Evolutionary conservation across 2,888 invertebrate species (phyloP), one percentile per base, ranked within the genome.

Genomic region (Metellina segmentata): DNA sequence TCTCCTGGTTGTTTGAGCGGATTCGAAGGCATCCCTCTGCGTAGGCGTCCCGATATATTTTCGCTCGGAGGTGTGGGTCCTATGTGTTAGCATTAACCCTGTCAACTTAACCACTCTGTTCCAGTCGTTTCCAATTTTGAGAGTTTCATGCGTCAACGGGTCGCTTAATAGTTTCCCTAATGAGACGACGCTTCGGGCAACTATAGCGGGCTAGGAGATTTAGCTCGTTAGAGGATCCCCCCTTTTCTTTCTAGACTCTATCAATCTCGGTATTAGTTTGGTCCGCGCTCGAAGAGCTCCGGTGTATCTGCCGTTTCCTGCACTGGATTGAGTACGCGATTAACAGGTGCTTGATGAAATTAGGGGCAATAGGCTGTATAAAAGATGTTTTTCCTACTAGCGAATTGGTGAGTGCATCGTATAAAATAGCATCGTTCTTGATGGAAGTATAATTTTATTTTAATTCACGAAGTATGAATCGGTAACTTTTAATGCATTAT

Each of bases 101-200:
- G 69, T 81, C 81, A 81, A 53, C 69, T 69, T 69, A 81, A 81
- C 69, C 86, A 71, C 48, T 49, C 19, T 48, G 19, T 20, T 61
- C 9, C 85, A 20, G 61, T 48, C 74, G 75, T 53, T 61, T 85
- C 75, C n/a, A 85, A 87, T 87, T 87, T 87, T 20, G 52, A n/a
- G 53, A 71, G 79, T 70, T 87, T 86, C 79, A 87, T 49, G 72
- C 78, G 7, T 87, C 87, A 79, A 78, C 20, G 87, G 72, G 16
- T n/a, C 70, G 34, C 34, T 79, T 79, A 87, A 87, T 72, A 79
- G 87, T 72, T 87, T 72, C 13, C 2, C 52, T 71, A 71, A 87
- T 79, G 79, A 71, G 48, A 20, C 53, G 11, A 52, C 52, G 52
- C 83, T 51, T 20, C 48, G 49, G 52, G 70, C 69, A 11, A 19